Evolutionary conservation across 2,113 vertebrate species (phyloP).

Genomic region (Willisornis vidua): DNA sequence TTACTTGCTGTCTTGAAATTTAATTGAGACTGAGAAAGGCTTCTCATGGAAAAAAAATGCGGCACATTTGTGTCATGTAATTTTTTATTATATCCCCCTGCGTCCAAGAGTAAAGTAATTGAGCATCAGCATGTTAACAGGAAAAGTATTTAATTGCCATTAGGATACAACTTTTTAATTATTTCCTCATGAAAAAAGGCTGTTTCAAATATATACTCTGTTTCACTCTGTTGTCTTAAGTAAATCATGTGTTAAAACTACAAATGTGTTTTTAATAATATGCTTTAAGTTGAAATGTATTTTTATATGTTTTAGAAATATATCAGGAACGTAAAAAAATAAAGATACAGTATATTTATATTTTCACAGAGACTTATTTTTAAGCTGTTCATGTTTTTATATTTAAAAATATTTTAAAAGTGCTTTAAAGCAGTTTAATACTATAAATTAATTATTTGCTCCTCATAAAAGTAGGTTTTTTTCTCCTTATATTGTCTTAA

Average conservation of each 20-base stretch:
- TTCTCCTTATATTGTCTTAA: not conserved
- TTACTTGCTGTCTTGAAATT: not conserved
- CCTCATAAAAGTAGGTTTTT: not conserved
- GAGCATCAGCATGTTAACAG: not conserved
- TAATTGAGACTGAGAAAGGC: not conserved
- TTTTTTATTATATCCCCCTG: not conserved
- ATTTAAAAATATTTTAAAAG: not conserved
- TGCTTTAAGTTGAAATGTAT: not conserved
- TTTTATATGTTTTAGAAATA: not conserved
- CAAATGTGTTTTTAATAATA: not conserved
- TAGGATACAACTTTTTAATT: not conserved
- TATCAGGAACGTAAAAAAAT: not conserved
- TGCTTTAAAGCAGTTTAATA: not conserved
- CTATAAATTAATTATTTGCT: not conserved
- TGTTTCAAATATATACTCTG: not conserved
- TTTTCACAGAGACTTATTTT: not conserved
- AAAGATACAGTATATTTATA: not conserved
- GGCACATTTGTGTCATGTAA: not conserved
- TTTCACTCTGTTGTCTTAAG: not conserved
- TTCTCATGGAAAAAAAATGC: not conserved
- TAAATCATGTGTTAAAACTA: not conserved
- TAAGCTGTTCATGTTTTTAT: not conserved
- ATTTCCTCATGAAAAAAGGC: not conserved
- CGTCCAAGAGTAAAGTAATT: not conserved
- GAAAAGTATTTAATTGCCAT: not conserved